phyloP scores from a whole-genome alignment of 2,113 vertebrate species.

The Orycteropus afer region DNA sequence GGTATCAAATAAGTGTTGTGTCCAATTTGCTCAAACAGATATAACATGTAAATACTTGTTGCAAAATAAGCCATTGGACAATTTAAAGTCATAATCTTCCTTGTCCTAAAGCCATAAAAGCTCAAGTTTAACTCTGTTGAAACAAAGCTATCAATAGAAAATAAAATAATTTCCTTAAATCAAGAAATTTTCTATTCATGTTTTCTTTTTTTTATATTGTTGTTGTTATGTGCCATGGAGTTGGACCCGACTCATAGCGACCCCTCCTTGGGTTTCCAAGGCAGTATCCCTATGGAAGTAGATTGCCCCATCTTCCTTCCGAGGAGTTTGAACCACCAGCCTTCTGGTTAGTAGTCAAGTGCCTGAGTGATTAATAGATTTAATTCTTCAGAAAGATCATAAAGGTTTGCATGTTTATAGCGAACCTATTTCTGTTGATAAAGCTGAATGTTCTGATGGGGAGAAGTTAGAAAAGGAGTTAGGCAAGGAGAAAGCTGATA shows the following conservation, averaged over 20 bases:
- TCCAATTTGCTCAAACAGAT: constrained; percentile 84
- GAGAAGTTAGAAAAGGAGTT: neutral
- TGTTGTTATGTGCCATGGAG: no score
- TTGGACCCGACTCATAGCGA: no score
- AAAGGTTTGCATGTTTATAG: neutral
- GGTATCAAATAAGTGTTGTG: constrained; percentile 85
- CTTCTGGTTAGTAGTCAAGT: no score
- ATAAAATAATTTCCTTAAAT: neutral
- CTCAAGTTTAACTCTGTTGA: constrained; percentile 54
- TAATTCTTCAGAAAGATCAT: neutral
- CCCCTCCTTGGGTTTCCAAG: no score
- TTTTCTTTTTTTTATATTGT: neutral
- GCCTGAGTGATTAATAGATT: neutral
- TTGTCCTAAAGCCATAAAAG: constrained; percentile 60
- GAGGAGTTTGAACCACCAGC: no score
- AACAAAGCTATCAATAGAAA: neutral
- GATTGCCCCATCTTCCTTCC: no score
- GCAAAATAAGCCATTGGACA: constrained; percentile 69
- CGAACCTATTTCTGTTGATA: neutral
- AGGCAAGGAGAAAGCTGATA: neutral
- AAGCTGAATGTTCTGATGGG: neutral
- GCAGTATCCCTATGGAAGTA: no score
- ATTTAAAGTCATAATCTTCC: constrained; percentile 66
- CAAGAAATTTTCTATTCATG: neutral
- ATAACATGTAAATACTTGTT: constrained; percentile 86